Evolutionary conservation across 1,140 invertebrate species (phyloP).

Genomic region (Chionoecetes opilio): DNA sequence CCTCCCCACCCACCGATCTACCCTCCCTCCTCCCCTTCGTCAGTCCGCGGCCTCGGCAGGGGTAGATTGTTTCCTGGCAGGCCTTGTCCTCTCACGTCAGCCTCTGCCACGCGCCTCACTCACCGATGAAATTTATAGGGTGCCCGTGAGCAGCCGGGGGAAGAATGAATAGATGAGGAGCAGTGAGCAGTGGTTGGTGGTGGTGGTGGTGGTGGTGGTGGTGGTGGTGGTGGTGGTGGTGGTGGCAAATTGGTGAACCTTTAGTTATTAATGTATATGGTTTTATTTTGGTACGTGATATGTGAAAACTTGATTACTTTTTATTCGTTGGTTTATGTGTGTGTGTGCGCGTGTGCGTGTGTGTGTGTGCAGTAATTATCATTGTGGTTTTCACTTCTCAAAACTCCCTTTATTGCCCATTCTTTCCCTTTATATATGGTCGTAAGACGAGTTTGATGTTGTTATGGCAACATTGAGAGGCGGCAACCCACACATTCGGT

Average conservation of each 20-base stretch:
- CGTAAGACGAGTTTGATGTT: too few species aligned
- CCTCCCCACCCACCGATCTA: neutral
- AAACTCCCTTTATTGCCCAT: neutral
- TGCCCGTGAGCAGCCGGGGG: neutral
- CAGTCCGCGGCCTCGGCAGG: neutral
- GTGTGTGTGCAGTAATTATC: conserved; percentile 37
- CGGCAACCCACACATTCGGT: too few species aligned
- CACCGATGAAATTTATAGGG: conserved; percentile 7
- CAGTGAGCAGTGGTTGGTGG: too few species aligned
- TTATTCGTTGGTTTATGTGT: neutral
- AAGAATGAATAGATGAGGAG: neutral
- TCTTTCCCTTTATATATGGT: too few species aligned
- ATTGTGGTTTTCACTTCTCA: too few species aligned
- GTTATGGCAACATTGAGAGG: too few species aligned
- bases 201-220: neutral
- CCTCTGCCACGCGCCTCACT: conserved; percentile 13
- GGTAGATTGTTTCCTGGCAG: conserved; percentile 8
- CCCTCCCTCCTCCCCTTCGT: neutral
- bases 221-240: neutral
- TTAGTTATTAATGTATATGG: neutral
- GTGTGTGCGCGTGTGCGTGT: conserved; percentile 25
- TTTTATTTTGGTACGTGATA: neutral
- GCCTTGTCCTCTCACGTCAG: conserved; percentile 3
- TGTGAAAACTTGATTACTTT: neutral
- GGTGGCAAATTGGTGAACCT: neutral